Percentiles rank a stretch among this genome's conserved stretches.
These are phyloP conservation scores for Micromesistius poutassou DNA, from an alignment of 2,797 vertebrate species.

Conservation along the genomic window DNA sequence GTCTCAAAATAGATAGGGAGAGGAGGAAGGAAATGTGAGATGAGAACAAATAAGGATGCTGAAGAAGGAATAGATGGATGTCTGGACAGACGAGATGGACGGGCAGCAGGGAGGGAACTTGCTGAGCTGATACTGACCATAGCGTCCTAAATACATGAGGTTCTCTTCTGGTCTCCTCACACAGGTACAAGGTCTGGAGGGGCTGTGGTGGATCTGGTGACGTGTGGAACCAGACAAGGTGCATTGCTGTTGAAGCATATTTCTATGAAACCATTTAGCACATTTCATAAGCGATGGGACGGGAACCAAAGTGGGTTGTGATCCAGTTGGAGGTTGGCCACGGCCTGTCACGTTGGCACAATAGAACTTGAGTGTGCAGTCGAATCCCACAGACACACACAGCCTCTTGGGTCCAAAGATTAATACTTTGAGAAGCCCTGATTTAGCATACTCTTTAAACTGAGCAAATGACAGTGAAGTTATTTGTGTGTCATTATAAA, in stretches of 20 bases:
- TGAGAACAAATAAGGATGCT: not conserved
- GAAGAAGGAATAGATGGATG: not conserved
- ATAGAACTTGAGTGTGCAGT: too few species aligned
- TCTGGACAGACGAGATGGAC: too few species aligned
- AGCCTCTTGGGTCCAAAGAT: slow-evolving; percentile 1
- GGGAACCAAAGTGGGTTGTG: not conserved
- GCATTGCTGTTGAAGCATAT: not conserved
- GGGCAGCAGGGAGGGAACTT: too few species aligned
- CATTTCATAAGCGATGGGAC: too few species aligned
- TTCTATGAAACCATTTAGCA: too few species aligned
- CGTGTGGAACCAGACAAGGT: not conserved
- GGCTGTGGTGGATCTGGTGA: not conserved
- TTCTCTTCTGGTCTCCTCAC: not conserved
- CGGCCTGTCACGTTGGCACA: not conserved
- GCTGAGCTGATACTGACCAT: not conserved
- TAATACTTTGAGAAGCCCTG: not conserved
- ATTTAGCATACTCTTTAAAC: not conserved
- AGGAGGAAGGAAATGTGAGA: not conserved
- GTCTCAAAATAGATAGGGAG: not conserved
- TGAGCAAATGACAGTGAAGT: not conserved
- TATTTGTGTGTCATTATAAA: not conserved
- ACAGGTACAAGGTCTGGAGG: not conserved
- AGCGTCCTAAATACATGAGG: not conserved
- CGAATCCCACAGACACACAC: not conserved
- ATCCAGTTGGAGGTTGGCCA: not conserved